Percentiles rank a stretch among this genome's conserved stretches.
phyloP scores from a whole-genome alignment of 1,140 invertebrate genomes.

The Drosophila ananassae region DNA sequence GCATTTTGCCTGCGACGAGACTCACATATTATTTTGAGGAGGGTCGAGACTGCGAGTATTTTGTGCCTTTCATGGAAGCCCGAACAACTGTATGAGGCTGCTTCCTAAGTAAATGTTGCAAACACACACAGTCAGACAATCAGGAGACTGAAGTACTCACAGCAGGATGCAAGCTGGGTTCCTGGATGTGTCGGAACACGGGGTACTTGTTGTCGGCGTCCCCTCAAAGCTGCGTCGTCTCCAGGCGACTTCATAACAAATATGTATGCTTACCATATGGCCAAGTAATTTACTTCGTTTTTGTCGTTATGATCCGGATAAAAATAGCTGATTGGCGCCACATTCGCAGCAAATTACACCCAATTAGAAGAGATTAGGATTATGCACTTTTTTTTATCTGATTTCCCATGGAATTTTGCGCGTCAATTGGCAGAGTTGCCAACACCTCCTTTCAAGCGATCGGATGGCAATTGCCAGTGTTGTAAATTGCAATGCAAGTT shows the following conservation, averaged over 20 bases:
- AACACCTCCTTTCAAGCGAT: neutral
- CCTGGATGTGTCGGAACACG: slow-evolving; percentile 9
- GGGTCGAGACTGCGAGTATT: slow-evolving; percentile 33
- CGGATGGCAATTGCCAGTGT: neutral
- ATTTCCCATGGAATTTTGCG: neutral
- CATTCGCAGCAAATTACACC: neutral
- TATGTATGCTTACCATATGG: slow-evolving; percentile 74
- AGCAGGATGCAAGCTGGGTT: slow-evolving; percentile 58
- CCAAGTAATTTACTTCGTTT: slow-evolving; percentile 48
- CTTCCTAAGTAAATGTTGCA: slow-evolving; percentile 53
- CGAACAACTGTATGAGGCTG: slow-evolving; percentile 30
- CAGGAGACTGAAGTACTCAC: slow-evolving; percentile 46
- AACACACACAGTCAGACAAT: slow-evolving; percentile 41
- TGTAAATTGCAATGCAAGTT: neutral
- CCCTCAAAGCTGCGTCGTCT: slow-evolving; percentile 21
- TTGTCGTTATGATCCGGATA: neutral
- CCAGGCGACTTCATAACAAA: slow-evolving; percentile 34
- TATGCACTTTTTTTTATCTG: neutral
- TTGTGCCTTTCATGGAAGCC: slow-evolving; percentile 54
- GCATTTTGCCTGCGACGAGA: slow-evolving; percentile 20
- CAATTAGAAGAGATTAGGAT: slow-evolving; percentile 1
- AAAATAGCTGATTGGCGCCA: slow-evolving; percentile 5
- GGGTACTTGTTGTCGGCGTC: slow-evolving; percentile 64
- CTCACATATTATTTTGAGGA: slow-evolving; percentile 16
- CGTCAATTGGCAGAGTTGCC: neutral